phyloP scores from a whole-genome alignment of 2,797 vertebrate genomes.

The Spatula versicolor region DNA sequence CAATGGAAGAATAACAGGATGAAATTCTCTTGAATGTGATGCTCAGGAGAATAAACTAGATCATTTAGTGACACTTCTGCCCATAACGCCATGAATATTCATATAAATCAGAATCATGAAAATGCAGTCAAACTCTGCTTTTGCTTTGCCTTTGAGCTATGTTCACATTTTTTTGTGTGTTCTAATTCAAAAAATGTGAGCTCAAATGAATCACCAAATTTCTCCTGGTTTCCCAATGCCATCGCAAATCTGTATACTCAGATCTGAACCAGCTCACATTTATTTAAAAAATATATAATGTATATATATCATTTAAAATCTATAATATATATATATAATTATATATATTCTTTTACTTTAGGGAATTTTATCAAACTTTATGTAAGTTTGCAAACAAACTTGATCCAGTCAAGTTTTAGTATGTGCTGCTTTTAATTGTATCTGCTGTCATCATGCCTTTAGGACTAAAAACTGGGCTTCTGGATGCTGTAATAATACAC shows the following conservation, averaged over 20 bases:
- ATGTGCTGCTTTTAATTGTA: slow-evolving; percentile 42
- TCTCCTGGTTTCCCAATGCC: not conserved
- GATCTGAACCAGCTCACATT: not conserved
- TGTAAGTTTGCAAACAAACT: slow-evolving; percentile 22
- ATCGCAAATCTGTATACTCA: not conserved
- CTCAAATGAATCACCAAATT: not conserved
- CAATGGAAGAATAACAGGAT: not conserved
- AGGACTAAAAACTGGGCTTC: slow-evolving; percentile 6
- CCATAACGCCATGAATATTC: not conserved
- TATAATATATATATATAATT: not conserved
- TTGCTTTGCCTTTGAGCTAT: slow-evolving; percentile 27
- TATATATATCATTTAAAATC: no score
- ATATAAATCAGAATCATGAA: slow-evolving; percentile 1
- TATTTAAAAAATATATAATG: not conserved
- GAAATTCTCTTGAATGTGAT: slow-evolving; percentile 9
- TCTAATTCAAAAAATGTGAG: slow-evolving; percentile 27
- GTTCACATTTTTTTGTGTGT: not conserved
- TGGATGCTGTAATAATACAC: slow-evolving; percentile 33
- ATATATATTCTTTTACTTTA: not conserved
- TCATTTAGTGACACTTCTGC: not conserved
- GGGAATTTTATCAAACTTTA: not conserved
- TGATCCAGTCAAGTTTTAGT: slow-evolving; percentile 33
- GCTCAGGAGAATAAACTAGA: slow-evolving; percentile 14
- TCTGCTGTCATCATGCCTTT: slow-evolving; percentile 42
- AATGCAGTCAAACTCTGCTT: not conserved